Evolutionary conservation across 2,888 invertebrate species (phyloP).

Genomic region (Papilio elwesi): DNA sequence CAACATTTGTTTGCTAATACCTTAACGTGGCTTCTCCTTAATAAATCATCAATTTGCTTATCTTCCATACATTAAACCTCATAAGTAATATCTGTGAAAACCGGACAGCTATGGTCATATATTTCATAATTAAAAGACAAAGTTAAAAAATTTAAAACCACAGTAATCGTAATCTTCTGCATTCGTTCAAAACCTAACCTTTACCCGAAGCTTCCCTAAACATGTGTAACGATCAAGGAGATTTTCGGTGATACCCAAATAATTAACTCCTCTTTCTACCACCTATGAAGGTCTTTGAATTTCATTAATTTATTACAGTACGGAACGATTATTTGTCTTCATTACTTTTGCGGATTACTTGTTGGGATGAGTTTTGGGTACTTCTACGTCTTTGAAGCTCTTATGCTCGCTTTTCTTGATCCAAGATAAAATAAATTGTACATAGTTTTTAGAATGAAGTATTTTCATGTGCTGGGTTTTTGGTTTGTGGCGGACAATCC

Average conservation of each 20-base stretch:
- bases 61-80: too few species aligned
- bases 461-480: too few species aligned
- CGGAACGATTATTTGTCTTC: background rate
- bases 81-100: too few species aligned
- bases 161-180: background rate
- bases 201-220: conserved; percentile 16
- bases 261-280: conserved; percentile 15
- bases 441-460: too few species aligned
- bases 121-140: background rate
- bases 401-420: too few species aligned
- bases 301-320: conserved; percentile 3
- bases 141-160: background rate
- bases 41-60: too few species aligned
- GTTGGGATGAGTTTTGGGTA: background rate
- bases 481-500: too few species aligned
- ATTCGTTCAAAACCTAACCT: conserved; percentile 4
- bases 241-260: conserved; percentile 11
- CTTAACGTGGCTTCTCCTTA: too few species aligned
- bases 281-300: conserved; percentile 1
- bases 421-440: too few species aligned
- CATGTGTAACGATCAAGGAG: conserved; percentile 18
- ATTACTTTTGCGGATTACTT: background rate
- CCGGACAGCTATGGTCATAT: too few species aligned
- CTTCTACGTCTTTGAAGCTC: too few species aligned
- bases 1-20: too few species aligned